phyloP scores from a whole-genome alignment of 2,113 vertebrate genomes.

The Chamaetylas fuelleborni region DNA sequence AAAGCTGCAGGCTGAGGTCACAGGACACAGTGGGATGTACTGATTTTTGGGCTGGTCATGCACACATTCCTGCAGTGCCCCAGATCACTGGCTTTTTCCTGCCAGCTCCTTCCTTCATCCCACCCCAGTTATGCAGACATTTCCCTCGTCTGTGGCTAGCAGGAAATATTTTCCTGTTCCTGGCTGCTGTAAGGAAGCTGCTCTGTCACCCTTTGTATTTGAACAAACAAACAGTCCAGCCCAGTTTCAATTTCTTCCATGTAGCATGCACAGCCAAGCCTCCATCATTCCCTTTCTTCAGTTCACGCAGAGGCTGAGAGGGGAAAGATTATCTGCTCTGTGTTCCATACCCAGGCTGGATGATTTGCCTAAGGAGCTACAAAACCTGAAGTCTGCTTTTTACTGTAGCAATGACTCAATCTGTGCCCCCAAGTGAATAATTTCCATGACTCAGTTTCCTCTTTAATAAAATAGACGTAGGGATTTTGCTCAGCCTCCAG shows the following conservation, averaged over 20 bases:
- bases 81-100: neutral
- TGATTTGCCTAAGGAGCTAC: neutral
- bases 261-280: neutral
- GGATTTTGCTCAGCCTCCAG: neutral
- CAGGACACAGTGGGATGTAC: rapidly evolving
- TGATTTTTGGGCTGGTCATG: neutral
- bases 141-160: conserved; percentile 21
- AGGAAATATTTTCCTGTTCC: conserved; percentile 47
- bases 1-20: neutral
- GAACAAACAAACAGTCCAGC: neutral
- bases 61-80: neutral
- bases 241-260: neutral
- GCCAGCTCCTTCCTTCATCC: conserved; percentile 28
- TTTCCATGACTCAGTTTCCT: neutral
- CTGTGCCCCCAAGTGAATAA: neutral
- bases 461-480: neutral
- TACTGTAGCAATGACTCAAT: neutral
- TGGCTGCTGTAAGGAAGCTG: conserved; percentile 17
- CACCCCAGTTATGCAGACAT: conserved; percentile 14
- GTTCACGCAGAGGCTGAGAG: neutral
- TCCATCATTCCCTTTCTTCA: neutral
- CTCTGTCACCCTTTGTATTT: neutral
- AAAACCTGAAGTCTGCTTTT: neutral
- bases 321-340: neutral
- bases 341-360: neutral